Evolutionary conservation across 2,888 invertebrate species (phyloP).

Genomic region (Mesorhabditis spiculigera): DNA sequence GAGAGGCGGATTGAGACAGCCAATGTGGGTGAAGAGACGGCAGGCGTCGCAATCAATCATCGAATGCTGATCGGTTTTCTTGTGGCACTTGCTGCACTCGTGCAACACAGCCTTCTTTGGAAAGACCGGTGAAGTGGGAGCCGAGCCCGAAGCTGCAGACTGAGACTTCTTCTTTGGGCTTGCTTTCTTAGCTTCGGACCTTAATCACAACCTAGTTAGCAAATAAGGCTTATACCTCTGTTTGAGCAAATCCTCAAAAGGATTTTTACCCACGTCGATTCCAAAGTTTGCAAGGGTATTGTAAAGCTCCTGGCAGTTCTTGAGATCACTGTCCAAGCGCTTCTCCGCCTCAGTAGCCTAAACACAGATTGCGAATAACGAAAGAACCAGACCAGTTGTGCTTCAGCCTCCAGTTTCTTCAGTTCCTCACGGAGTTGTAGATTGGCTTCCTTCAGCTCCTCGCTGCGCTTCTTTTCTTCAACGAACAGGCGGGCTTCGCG

Average conservation of each 20-base stretch:
- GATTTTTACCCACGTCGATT: not conserved
- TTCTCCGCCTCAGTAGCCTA: not conserved
- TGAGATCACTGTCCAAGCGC: not conserved
- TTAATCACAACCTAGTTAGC: not conserved
- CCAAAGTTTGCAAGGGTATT: not conserved
- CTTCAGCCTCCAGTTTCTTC: not conserved
- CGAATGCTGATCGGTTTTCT: constrained; percentile 84
- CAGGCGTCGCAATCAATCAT: constrained; percentile 93
- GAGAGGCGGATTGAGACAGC: constrained; percentile 88
- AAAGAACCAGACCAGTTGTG: not conserved
- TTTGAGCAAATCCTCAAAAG: not conserved
- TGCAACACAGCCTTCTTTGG: not conserved
- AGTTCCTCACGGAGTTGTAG: not conserved
- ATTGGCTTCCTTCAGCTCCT: not conserved
- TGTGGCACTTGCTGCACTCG: not conserved
- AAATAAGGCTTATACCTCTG: not conserved
- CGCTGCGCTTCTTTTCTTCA: not conserved
- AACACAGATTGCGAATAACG: not conserved
- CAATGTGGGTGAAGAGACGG: constrained; percentile 83
- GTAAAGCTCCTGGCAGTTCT: not conserved
- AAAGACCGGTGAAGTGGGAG: not conserved
- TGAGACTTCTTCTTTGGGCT: not conserved
- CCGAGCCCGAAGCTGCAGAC: not conserved
- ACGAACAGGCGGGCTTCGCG: not conserved
- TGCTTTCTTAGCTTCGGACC: not conserved